Conservation (phyloP, 2,797 vertebrate genomes). For the Steatocranus sp. region DNA sequence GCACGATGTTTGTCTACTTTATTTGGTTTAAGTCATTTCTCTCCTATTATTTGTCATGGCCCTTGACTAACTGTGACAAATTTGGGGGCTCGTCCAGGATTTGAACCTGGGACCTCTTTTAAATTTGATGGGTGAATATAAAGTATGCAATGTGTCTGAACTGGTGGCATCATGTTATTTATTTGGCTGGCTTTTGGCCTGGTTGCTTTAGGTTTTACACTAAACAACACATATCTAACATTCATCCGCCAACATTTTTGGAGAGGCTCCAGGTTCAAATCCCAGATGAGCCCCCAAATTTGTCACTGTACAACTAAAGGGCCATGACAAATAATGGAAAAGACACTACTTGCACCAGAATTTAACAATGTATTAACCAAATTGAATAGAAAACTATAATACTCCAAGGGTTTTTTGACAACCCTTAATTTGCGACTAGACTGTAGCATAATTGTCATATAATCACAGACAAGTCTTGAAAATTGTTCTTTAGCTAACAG, state of each 20-base stretch:
- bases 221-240: not conserved
- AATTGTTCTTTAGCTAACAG: not conserved
- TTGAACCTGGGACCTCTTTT: not conserved
- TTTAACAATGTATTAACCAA: not conserved
- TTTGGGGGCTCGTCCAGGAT: not conserved
- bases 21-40: not conserved
- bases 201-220: not conserved
- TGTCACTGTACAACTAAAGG: not conserved
- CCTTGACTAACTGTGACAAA: not conserved
- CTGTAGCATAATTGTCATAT: conserved; percentile 16
- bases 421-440: not conserved
- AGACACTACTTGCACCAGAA: not conserved
- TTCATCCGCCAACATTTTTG: not conserved
- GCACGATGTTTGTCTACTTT: not conserved
- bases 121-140: not conserved
- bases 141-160: not conserved
- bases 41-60: not conserved
- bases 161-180: not conserved
- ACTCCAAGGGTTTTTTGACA: not conserved
- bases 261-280: not conserved
- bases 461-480: conserved; percentile 6
- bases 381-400: not conserved
- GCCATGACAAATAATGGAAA: not conserved
- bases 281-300: not conserved
- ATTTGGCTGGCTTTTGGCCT: not conserved